Conservation (phyloP, 2,888 invertebrate species). For the Schizaphis graminum region DNA sequence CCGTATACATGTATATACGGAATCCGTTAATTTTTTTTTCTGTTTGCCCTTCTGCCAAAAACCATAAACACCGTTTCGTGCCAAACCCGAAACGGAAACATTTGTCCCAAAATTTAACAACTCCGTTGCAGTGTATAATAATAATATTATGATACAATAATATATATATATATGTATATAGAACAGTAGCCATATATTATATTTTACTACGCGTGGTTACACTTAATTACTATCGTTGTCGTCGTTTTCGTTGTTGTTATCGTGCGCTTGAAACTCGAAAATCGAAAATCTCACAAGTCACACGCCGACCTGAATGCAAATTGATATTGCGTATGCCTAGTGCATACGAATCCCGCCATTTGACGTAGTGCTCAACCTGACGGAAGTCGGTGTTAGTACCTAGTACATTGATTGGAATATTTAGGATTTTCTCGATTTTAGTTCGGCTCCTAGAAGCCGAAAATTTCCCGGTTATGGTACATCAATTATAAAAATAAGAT, state of each 20-base stretch:
- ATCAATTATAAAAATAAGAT: background rate
- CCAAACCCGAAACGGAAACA: slow-evolving; percentile 30
- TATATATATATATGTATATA: background rate
- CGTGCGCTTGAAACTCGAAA: background rate
- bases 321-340: background rate
- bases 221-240: background rate
- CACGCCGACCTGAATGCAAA: background rate
- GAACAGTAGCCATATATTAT: background rate
- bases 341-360: background rate
- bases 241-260: background rate
- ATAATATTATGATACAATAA: background rate
- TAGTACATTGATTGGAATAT: background rate
- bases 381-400: background rate
- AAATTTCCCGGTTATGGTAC: background rate
- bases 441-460: background rate
- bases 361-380: background rate
- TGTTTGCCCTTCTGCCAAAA: slow-evolving; percentile 28
- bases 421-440: background rate
- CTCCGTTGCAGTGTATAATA: background rate
- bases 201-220: background rate
- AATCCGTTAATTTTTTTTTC: slow-evolving; percentile 10
- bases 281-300: background rate
- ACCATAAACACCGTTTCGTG: slow-evolving; percentile 27
- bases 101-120: slow-evolving; percentile 25
- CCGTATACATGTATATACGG: background rate